These are phyloP conservation scores for Corticium candelabrum DNA, from an alignment of 37 sponge, comb jelly and placozoan genomes.

Conservation along the genomic window DNA sequence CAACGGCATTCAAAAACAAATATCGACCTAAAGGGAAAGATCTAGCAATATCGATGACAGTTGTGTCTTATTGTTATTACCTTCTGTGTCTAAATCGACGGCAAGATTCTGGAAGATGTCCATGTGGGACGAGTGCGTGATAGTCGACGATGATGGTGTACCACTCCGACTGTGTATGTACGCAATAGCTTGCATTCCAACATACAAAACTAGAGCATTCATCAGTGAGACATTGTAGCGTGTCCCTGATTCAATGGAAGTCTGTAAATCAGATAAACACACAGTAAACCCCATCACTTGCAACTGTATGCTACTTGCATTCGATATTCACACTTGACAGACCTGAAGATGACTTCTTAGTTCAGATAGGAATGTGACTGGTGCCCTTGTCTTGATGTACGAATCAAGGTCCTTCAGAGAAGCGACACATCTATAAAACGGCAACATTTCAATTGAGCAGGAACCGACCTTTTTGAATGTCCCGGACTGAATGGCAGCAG, in stretches of 20 bases:
- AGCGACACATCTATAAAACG: background rate
- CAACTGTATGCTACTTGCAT: too few relatives aligned
- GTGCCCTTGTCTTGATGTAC: constrained; percentile 72
- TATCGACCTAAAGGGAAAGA: constrained; percentile 69
- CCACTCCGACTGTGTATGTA: constrained; percentile 61
- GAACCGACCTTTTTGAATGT: constrained; percentile 66
- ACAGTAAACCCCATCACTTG: too few relatives aligned
- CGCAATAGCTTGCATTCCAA: constrained; percentile 88
- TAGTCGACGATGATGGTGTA: constrained; percentile 69
- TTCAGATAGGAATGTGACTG: constrained; percentile 83
- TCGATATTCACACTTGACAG: too few relatives aligned
- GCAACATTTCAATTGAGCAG: background rate
- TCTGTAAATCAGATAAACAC: constrained; percentile 12
- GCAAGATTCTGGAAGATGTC: constrained; percentile 89
- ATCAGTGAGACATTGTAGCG: constrained; percentile 89
- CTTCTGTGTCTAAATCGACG: constrained; percentile 93
- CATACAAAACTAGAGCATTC: constrained; percentile 88
- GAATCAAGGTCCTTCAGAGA: constrained; percentile 66
- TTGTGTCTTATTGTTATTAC: constrained; percentile 16
- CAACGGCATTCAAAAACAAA: constrained; percentile 94
- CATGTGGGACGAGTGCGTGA: constrained; percentile 93
- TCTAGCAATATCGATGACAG: background rate
- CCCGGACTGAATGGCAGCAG: constrained; percentile 52
- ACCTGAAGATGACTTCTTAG: constrained; percentile 70
- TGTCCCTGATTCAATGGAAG: constrained; percentile 21